These are phyloP conservation scores for Selenia dentaria DNA, from an alignment of 2,888 invertebrate genomes.

Conservation along the genomic window DNA sequence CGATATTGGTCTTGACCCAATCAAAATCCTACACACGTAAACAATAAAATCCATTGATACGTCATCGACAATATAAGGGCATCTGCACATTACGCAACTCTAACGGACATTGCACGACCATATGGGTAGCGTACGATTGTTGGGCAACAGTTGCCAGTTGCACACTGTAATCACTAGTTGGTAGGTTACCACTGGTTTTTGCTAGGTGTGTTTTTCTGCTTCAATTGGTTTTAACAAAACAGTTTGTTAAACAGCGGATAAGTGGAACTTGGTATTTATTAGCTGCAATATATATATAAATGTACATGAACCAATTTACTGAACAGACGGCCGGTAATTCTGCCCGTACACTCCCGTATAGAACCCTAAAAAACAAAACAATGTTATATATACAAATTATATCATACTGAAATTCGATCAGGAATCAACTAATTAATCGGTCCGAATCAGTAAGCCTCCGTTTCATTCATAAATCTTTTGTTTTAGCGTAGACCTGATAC, in stretches of 20 bases:
- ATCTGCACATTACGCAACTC: conserved; percentile 42
- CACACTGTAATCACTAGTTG: conserved; percentile 4
- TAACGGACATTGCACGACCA: conserved; percentile 47
- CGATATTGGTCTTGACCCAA: conserved; percentile 13
- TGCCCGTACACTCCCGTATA: too few relatives aligned
- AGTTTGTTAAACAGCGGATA: background rate
- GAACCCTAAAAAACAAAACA: too few relatives aligned
- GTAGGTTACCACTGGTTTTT: background rate
- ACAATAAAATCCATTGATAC: conserved; percentile 18
- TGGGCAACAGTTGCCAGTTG: conserved; percentile 41
- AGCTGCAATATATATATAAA: too few relatives aligned
- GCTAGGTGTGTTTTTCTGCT: background rate
- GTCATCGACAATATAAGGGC: conserved; percentile 38
- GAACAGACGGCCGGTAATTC: too few relatives aligned
- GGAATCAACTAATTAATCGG: too few relatives aligned
- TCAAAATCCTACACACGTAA: conserved; percentile 4
- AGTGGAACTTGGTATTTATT: too few relatives aligned
- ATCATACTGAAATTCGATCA: too few relatives aligned
- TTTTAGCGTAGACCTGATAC: too few relatives aligned
- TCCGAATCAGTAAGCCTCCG: too few relatives aligned
- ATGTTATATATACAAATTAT: too few relatives aligned
- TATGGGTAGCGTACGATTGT: conserved; percentile 34
- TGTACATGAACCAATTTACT: too few relatives aligned
- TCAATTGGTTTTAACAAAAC: conserved; percentile 3
- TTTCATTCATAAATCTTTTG: too few relatives aligned